These are phyloP conservation scores for Polymixis flavicincta DNA, from an alignment of 2,888 invertebrate species.

Conservation along the genomic window DNA sequence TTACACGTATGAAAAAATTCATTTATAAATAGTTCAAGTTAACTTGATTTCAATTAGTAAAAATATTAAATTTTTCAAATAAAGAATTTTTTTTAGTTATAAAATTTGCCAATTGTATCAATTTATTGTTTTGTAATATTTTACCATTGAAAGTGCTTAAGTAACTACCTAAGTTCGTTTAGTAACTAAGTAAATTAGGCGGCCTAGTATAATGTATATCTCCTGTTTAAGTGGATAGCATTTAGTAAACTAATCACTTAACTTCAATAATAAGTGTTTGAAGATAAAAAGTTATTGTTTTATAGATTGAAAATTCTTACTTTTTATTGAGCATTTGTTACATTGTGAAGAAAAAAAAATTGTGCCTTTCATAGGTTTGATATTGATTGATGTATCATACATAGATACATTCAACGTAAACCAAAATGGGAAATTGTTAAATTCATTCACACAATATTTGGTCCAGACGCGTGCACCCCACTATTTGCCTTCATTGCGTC, in stretches of 20 bases:
- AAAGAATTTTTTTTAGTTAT: background rate
- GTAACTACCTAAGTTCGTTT: background rate
- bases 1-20: background rate
- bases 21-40: background rate
- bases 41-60: background rate
- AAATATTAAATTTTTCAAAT: background rate
- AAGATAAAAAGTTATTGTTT: background rate
- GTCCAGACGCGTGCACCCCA: conserved; percentile 22
- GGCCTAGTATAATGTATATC: background rate
- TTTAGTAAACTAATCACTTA: background rate
- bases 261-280: background rate
- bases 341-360: too few species aligned
- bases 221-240: background rate
- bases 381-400: background rate
- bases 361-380: background rate
- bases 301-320: background rate
- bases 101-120: background rate
- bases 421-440: conserved; percentile 1
- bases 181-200: background rate
- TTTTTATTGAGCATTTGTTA: background rate
- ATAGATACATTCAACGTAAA: background rate
- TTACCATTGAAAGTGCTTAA: background rate
- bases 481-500: conserved; percentile 49
- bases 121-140: background rate
- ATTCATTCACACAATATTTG: conserved; percentile 21